These are phyloP conservation scores for Synergus itoensis DNA, from an alignment of 2,888 invertebrate species.

Conservation along the genomic window DNA sequence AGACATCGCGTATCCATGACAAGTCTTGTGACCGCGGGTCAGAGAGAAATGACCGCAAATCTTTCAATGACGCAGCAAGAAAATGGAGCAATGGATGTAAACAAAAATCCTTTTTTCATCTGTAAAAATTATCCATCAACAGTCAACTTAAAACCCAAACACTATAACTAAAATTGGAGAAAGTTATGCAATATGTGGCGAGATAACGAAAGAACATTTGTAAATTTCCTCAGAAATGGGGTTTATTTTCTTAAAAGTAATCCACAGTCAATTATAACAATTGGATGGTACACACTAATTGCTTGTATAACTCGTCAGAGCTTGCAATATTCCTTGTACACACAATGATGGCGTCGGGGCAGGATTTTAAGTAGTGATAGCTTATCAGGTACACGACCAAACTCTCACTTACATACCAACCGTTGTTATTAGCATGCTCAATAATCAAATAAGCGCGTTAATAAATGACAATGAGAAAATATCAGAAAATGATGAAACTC, in stretches of 20 bases:
- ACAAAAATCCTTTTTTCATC: not conserved
- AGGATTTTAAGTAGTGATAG: slow-evolving; percentile 23
- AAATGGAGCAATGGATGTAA: not conserved
- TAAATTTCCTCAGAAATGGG: not conserved
- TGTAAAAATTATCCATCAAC: too few relatives aligned
- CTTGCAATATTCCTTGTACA: not conserved
- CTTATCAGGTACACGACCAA: slow-evolving; percentile 20
- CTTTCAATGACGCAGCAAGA: slow-evolving; percentile 15
- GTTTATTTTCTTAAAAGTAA: not conserved
- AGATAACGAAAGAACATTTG: not conserved
- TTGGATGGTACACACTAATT: slow-evolving; percentile 5
- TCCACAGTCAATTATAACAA: slow-evolving; percentile 3
- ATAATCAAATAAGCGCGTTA: not conserved
- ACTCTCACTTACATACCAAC: slow-evolving; percentile 4
- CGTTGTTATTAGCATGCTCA: not conserved
- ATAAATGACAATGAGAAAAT: not conserved
- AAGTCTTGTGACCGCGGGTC: slow-evolving; percentile 42
- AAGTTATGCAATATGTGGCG: not conserved
- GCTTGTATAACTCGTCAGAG: not conserved
- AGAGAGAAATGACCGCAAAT: slow-evolving; percentile 50
- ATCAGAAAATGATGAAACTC: not conserved
- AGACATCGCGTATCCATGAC: slow-evolving; percentile 15
- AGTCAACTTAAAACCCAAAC: too few relatives aligned
- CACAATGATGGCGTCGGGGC: slow-evolving; percentile 12
- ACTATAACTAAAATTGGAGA: not conserved